Evolutionary conservation across 2,113 vertebrate species (phyloP).

Genomic region (Alligator mississippiensis): DNA sequence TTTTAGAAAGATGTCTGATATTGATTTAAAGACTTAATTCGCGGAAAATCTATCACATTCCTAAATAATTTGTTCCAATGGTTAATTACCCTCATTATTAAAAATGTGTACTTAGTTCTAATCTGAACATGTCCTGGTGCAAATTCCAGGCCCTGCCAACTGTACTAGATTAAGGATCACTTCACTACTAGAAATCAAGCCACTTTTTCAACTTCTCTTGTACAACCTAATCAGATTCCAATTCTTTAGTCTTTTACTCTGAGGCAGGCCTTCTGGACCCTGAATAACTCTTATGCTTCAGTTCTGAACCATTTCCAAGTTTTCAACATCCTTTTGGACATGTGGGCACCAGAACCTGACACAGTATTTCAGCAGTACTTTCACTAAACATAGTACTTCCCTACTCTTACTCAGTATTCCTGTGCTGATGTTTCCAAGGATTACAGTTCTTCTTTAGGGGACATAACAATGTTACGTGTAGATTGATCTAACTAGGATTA

Average conservation of each 20-base stretch:
- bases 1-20: rapidly evolving
- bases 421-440: neutral
- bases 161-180: neutral
- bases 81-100: neutral
- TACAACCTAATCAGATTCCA: neutral
- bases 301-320: neutral
- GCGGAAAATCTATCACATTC: neutral
- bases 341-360: neutral
- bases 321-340: neutral
- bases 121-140: neutral
- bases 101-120: neutral
- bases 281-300: neutral
- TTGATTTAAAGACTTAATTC: neutral
- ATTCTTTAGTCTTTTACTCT: neutral
- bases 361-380: neutral
- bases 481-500: too few species aligned
- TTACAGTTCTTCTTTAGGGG: neutral
- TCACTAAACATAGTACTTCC: neutral
- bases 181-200: neutral
- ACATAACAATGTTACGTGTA: too few species aligned
- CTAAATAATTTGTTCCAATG: neutral
- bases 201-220: neutral
- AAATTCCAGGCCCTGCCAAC: neutral
- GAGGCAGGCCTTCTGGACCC: neutral
- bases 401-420: neutral